phyloP scores from a whole-genome alignment of 1,140 invertebrate genomes.

The Dendroctonus valens region DNA sequence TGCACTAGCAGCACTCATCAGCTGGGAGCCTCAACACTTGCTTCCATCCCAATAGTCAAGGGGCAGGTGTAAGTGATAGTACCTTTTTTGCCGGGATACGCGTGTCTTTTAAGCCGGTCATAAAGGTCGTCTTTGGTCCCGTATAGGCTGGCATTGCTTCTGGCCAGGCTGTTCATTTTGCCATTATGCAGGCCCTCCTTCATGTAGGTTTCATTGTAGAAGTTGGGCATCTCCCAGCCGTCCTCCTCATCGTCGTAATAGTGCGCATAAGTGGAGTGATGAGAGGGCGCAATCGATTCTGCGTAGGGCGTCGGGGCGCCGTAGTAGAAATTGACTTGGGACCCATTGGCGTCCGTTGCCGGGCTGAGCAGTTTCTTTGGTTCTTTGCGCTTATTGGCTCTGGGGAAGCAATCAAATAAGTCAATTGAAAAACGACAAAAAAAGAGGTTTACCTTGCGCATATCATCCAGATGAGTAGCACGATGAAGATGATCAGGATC shows the following conservation, averaged over 20 bases:
- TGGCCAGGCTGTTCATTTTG: slow-evolving; percentile 86
- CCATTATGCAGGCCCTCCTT: slow-evolving; percentile 85
- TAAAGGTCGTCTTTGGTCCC: slow-evolving; percentile 95
- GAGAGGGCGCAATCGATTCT: slow-evolving; percentile 90
- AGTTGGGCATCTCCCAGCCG: slow-evolving; percentile 96
- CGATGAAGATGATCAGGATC: slow-evolving; percentile 87
- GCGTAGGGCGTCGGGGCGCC: slow-evolving; percentile 89
- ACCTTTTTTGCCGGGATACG: slow-evolving; percentile 96
- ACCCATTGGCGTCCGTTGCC: slow-evolving; percentile 83
- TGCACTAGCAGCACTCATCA: too few species aligned
- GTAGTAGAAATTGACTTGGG: slow-evolving; percentile 95
- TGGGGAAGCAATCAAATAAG: slow-evolving; percentile 45
- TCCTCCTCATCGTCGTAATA: slow-evolving; percentile 95
- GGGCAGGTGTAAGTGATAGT: slow-evolving; percentile 21
- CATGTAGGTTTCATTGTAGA: slow-evolving; percentile 96
- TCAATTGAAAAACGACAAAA: slow-evolving; percentile 1
- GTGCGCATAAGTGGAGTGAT: slow-evolving; percentile 93
- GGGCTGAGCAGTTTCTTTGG: slow-evolving; percentile 84
- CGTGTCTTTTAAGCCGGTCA: slow-evolving; percentile 91
- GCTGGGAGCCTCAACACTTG: too few species aligned
- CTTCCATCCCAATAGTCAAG: too few species aligned
- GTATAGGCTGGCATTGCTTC: slow-evolving; percentile 91
- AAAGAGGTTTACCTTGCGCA: slow-evolving; percentile 70
- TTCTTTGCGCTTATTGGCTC: slow-evolving; percentile 77
- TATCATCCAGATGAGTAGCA: slow-evolving; percentile 95